Evolutionary conservation across 2,113 vertebrate genomes (phyloP).

Genomic region (Hydropotes inermis): DNA sequence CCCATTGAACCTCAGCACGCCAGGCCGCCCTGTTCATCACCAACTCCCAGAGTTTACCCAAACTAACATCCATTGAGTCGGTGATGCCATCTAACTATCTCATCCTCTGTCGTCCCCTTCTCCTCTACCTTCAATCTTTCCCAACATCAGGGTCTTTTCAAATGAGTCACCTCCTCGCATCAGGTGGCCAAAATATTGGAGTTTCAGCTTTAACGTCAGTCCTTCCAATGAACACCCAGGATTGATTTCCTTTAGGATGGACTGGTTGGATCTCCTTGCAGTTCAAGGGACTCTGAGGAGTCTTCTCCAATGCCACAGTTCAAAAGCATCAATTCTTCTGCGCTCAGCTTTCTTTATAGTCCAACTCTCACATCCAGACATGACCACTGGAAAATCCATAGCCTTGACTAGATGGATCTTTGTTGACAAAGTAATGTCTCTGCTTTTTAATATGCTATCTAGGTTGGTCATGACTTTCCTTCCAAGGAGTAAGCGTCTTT

Average conservation of each 20-base stretch:
- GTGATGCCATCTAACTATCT: background rate
- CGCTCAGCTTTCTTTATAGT: too few relatives aligned
- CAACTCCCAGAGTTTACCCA: background rate
- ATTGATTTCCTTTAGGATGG: background rate
- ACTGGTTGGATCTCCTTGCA: background rate
- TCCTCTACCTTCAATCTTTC: background rate
- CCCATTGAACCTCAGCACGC: background rate
- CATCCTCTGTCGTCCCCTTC: background rate
- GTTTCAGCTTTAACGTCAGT: background rate
- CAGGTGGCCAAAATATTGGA: background rate
- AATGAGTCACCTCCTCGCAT: rapidly evolving
- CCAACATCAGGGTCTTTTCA: background rate
- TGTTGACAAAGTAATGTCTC: too few relatives aligned
- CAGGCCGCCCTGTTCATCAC: background rate
- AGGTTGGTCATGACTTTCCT: too few relatives aligned
- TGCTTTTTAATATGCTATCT: too few relatives aligned
- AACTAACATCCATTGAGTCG: background rate
- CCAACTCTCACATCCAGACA: too few relatives aligned
- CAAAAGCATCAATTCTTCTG: too few relatives aligned
- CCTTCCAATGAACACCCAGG: background rate
- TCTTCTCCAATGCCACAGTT: background rate
- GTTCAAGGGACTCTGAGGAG: background rate
- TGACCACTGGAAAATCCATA: too few relatives aligned
- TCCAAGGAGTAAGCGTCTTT: too few relatives aligned
- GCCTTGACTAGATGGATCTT: too few relatives aligned